Percentiles rank a stretch among this genome's conserved stretches.
Evolutionary conservation across 2,113 vertebrate genomes (phyloP).

Genomic region (Myotis lucifugus): DNA sequence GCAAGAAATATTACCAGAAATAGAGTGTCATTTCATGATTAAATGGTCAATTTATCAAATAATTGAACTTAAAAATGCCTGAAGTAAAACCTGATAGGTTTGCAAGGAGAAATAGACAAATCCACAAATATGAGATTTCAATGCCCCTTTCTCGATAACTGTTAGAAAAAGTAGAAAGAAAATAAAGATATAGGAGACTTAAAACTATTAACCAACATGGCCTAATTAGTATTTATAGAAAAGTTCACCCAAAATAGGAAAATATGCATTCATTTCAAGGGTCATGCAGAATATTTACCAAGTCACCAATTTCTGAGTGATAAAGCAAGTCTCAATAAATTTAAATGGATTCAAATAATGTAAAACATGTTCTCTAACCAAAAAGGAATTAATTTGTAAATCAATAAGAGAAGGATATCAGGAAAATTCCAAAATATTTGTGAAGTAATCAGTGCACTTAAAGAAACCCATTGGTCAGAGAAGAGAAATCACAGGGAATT

Average conservation of each 20-base stretch:
- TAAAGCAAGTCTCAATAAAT: neutral
- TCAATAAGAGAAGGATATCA: too few species aligned
- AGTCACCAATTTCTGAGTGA: neutral
- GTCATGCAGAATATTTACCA: neutral
- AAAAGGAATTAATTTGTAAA: neutral
- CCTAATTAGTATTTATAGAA: neutral
- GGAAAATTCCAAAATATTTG: too few species aligned
- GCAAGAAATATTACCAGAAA: neutral
- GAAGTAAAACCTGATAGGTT: neutral
- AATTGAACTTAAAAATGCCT: conserved; percentile 10
- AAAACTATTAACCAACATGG: neutral
- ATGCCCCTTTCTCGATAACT: neutral
- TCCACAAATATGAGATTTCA: neutral
- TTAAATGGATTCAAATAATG: neutral
- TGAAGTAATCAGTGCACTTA: too few species aligned
- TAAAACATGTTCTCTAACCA: neutral
- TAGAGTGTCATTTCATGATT: neutral
- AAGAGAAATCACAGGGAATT: too few species aligned
- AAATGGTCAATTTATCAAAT: conserved; percentile 13
- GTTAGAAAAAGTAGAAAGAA: neutral
- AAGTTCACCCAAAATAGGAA: neutral
- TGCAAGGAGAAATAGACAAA: neutral
- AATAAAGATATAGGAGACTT: neutral
- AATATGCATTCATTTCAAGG: neutral
- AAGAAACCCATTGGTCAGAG: too few species aligned